Evolutionary conservation across 2,888 invertebrate genomes (phyloP).

Genomic region (Eupeodes latifasciatus): DNA sequence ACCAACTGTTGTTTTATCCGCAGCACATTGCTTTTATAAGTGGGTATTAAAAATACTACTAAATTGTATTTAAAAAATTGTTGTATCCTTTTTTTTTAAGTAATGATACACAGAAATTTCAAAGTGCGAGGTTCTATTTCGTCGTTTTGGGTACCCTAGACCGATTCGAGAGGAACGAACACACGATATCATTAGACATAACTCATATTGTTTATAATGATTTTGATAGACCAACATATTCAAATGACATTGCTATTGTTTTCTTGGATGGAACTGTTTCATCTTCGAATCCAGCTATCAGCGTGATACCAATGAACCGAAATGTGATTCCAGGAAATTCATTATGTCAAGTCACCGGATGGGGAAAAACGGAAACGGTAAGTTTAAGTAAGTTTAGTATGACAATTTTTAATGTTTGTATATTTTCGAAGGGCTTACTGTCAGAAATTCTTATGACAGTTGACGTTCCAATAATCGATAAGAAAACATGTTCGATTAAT

Average conservation of each 20-base stretch:
- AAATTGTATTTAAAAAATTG: not conserved
- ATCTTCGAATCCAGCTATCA: conserved; percentile 79
- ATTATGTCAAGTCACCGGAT: conserved; percentile 82
- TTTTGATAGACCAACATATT: conserved; percentile 79
- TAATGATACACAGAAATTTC: not conserved
- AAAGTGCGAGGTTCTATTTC: conserved; percentile 77
- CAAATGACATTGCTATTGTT: conserved; percentile 81
- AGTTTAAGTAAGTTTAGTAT: conserved; percentile 30
- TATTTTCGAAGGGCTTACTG: not conserved
- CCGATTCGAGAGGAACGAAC: conserved; percentile 78
- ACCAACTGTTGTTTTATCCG: conserved; percentile 79
- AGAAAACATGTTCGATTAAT: conserved; percentile 79
- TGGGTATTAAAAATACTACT: conserved; percentile 74
- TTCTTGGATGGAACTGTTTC: conserved; percentile 80
- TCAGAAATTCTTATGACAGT: conserved; percentile 79
- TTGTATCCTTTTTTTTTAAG: not conserved
- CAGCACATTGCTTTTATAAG: conserved; percentile 83
- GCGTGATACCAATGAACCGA: conserved; percentile 79
- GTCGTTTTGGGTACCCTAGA: conserved; percentile 82
- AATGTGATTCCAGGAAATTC: conserved; percentile 71
- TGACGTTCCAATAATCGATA: conserved; percentile 79
- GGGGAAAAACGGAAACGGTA: conserved; percentile 81
- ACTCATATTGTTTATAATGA: conserved; percentile 71
- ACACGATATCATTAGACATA: conserved; percentile 80
- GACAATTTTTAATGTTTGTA: not conserved